Evolutionary conservation across 2,888 invertebrate species (phyloP).

Genomic region (Sisyra terminalis): DNA sequence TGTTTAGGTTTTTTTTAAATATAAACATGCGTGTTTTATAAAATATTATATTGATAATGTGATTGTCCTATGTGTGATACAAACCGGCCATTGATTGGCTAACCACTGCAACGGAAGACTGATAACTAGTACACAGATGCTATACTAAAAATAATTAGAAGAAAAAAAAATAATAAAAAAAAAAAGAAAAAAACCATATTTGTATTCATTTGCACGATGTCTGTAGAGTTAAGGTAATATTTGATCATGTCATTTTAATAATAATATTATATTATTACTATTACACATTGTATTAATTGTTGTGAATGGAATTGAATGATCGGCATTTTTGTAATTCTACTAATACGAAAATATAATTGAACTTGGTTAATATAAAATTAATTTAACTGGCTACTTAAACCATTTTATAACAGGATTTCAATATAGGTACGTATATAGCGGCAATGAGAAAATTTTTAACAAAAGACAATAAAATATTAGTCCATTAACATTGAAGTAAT

Average conservation of each 20-base stretch:
- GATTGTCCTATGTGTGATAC: conserved; percentile 26
- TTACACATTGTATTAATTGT: conserved; percentile 3
- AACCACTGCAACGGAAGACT: conserved; percentile 25
- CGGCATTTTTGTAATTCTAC: conserved; percentile 8
- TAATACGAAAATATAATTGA: conserved; percentile 7
- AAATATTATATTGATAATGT: conserved; percentile 13
- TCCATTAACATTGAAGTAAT: too few species aligned
- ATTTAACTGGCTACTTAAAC: too few species aligned
- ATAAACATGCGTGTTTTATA: conserved; percentile 2
- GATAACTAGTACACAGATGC: conserved; percentile 19
- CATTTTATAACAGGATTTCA: too few species aligned
- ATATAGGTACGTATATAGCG: too few species aligned
- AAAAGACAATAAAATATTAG: too few species aligned
- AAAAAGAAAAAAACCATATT: conserved; percentile 5
- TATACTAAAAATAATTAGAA: conserved; percentile 5
- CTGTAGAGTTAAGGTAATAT: conserved; percentile 3
- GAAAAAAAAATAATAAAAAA: conserved; percentile 1
- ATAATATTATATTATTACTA: background rate
- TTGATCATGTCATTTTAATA: background rate
- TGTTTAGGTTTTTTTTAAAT: background rate
- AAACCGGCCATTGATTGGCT: conserved; percentile 19
- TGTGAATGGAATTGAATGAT: conserved; percentile 5
- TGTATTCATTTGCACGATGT: conserved; percentile 8
- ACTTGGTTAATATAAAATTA: background rate
- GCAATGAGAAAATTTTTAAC: too few species aligned